Evolutionary conservation across 2,113 vertebrate genomes (phyloP).

Genomic region (Merops nubicus): DNA sequence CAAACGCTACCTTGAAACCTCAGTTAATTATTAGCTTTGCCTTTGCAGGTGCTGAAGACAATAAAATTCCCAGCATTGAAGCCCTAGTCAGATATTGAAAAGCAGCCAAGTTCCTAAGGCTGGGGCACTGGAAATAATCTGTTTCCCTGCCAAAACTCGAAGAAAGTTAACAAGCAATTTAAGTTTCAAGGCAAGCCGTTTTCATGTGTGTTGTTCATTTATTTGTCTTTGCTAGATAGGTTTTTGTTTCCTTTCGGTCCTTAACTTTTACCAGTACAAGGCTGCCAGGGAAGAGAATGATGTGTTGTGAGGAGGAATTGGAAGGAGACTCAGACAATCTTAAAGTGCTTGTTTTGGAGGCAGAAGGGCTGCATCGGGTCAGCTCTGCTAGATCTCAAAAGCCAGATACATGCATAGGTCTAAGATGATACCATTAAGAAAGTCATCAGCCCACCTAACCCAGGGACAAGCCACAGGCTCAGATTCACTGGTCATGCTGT

Average conservation of each 20-base stretch:
- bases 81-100: neutral
- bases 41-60: constrained; percentile 18
- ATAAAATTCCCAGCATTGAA: neutral
- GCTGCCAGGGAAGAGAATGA: neutral
- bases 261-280: neutral
- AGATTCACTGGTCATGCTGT: neutral
- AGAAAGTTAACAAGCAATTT: constrained; percentile 36
- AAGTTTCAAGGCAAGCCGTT: constrained; percentile 29
- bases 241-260: neutral
- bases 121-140: constrained; percentile 1
- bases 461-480: neutral
- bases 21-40: neutral
- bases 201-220: neutral
- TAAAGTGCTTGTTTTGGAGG: neutral
- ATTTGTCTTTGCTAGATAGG: neutral
- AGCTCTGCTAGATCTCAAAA: neutral
- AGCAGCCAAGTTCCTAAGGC: neutral
- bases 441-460: neutral
- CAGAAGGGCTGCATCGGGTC: neutral
- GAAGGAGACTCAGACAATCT: neutral
- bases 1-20: neutral
- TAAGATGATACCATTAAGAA: neutral
- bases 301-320: neutral
- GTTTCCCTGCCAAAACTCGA: constrained; percentile 7
- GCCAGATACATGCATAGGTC: rapidly evolving